A percentile compares a stretch with the other conserved stretches of the same genome.
Conservation (phyloP, 1,140 invertebrate genomes). For the Tetraneura akinire region DNA sequence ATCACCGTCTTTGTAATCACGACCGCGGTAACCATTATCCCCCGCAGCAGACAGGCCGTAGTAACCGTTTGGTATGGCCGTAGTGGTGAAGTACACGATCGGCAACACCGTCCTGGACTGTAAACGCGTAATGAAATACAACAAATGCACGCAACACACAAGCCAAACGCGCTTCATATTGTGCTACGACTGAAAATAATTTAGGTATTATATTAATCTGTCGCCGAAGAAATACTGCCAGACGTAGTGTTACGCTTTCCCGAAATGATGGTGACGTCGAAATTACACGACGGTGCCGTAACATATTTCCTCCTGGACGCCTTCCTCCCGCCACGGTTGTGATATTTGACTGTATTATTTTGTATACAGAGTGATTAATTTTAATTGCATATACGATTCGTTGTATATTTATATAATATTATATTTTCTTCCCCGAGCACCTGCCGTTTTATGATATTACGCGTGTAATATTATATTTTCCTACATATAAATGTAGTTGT, state of each 20-base stretch:
- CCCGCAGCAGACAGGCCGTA: not conserved
- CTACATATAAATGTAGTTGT: too few relatives aligned
- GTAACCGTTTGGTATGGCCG: not conserved
- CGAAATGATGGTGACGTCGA: not conserved
- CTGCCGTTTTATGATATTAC: too few relatives aligned
- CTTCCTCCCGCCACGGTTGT: not conserved
- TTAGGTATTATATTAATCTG: not conserved
- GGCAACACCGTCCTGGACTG: constrained; percentile 7
- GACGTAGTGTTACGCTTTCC: constrained; percentile 9
- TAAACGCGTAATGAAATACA: not conserved
- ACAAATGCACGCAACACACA: not conserved
- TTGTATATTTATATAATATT: too few relatives aligned
- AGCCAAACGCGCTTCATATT: not conserved
- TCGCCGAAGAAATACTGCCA: not conserved
- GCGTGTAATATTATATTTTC: too few relatives aligned
- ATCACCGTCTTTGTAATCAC: too few relatives aligned
- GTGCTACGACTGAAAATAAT: not conserved
- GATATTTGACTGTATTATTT: not conserved
- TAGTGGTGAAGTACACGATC: not conserved
- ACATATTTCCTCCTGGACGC: not conserved
- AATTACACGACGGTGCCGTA: not conserved
- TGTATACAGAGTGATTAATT: not conserved
- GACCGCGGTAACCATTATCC: not conserved
- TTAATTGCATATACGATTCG: too few relatives aligned
- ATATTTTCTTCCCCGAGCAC: too few relatives aligned